Base-by-base conservation (phyloP, 2,888 invertebrate genomes). In the Erannis defoliaria region DNA sequence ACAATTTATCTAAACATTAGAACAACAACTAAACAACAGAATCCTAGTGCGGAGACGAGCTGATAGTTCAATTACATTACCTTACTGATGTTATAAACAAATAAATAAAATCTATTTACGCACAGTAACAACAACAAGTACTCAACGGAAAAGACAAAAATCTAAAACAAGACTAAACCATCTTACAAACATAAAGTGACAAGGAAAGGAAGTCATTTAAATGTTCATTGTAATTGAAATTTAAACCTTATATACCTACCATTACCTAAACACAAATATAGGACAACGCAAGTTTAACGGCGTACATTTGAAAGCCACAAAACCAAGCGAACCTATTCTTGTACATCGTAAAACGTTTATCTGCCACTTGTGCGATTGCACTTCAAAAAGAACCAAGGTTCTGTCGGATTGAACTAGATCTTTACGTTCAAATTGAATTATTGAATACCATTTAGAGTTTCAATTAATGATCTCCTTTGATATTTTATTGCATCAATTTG, bases 311-410 rank as follows among this genome's bases (percentile, higher is more conserved):
- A 54, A 59, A 65, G 58, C 63, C 58, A 49, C 60, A 55, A 56
- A 56, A 54, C 50, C 50, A 35, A 60, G 16, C 61, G 31, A 18
- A 46, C 19, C 62, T 58, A 62, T 66, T 62, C 53, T 46, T 19
- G 64, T 50, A 53, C 29, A 38, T 56, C 60, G 55, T 68, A 64
- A 68, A 66, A 19, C 57, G 60, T 66, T 51, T 64, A 64, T 66
- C 57, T 56, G 12, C 55, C 62, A 63, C 60, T 63, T 66, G 58
- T 62, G 40, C 38, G 55, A 54, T 51, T 46, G 62, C 54, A 60
- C 66, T 55, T 62, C 60, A 66, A 62, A 66, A 60, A 50, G 56
- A 57, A 53, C 40, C 62, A 61, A 63, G 54, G 49, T 38, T 55
- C 43, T 23, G 40, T 50, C 43, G 54, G 57, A 31, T 18, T 38